Percentiles rank a stretch among this genome's conserved stretches.
These are phyloP conservation scores for Ericerus pela DNA, from an alignment of 1,140 invertebrate genomes.

Conservation along the genomic window DNA sequence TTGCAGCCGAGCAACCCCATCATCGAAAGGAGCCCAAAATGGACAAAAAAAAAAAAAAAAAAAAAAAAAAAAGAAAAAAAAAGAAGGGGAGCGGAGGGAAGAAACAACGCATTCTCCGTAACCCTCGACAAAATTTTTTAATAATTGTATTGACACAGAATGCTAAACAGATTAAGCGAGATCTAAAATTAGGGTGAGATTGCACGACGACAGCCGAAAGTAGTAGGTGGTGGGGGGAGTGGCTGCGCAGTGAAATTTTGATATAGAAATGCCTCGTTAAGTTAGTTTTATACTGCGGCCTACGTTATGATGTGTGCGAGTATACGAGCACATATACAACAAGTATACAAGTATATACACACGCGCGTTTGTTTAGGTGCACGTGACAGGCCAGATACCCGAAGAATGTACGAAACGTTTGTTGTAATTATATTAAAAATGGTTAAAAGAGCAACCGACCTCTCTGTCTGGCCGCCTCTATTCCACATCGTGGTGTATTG, in stretches of 20 bases:
- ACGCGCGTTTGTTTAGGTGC: background rate
- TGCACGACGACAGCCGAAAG: no score
- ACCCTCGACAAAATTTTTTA: background rate
- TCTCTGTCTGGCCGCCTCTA: background rate
- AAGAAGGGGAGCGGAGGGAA: background rate
- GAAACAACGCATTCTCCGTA: background rate
- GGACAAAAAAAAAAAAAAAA: background rate
- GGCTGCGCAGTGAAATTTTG: no score
- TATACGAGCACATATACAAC: background rate
- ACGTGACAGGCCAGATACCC: background rate
- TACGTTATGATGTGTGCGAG: no score
- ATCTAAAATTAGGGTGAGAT: no score
- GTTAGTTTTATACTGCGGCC: no score
- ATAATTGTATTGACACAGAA: no score
- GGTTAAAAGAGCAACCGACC: background rate
- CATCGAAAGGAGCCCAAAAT: background rate
- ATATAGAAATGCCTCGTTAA: no score
- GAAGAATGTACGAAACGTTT: background rate
- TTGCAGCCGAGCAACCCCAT: no score
- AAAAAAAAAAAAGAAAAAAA: background rate
- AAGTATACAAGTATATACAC: background rate
- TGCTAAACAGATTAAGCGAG: no score
- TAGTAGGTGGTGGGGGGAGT: no score
- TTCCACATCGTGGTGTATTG: no score
- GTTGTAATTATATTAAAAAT: constrained; percentile 7